Conservation (phyloP, 2,888 invertebrate genomes). For the Pardosa pseudoannulata region DNA sequence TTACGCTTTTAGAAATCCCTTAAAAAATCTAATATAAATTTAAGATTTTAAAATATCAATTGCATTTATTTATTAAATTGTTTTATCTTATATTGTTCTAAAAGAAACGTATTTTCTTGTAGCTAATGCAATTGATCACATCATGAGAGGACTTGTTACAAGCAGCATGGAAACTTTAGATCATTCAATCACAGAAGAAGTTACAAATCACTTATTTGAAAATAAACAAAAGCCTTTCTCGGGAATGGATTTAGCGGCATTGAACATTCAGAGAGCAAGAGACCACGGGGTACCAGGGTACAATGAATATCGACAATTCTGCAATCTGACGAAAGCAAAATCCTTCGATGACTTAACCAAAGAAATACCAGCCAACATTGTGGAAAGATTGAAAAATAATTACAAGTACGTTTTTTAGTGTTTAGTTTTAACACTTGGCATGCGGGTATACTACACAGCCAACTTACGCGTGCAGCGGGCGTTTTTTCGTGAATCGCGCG, state of each 20-base stretch:
- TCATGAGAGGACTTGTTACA: conserved; percentile 88
- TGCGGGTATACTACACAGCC: too few species aligned
- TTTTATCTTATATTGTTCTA: too few species aligned
- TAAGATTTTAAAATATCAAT: too few species aligned
- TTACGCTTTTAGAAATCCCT: too few species aligned
- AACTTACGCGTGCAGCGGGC: too few species aligned
- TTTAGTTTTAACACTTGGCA: too few species aligned
- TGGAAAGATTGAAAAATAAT: conserved; percentile 77
- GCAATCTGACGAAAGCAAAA: conserved; percentile 90
- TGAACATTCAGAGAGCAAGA: conserved; percentile 83
- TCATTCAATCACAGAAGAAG: conserved; percentile 95
- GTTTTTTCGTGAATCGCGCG: too few species aligned
- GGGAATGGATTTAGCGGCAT: conserved; percentile 91
- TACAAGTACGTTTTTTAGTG: conserved; percentile 75
- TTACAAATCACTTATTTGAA: conserved; percentile 96
- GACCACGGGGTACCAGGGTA: conserved; percentile 93
- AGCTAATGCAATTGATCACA: conserved; percentile 84
- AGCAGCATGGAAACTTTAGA: conserved; percentile 96
- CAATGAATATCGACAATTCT: conserved; percentile 92
- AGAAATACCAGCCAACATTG: conserved; percentile 87
- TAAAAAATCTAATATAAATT: too few species aligned
- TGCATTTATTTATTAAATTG: too few species aligned
- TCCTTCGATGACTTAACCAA: conserved; percentile 91
- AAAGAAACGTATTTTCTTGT: too few species aligned
- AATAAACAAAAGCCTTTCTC: conserved; percentile 92